These are phyloP conservation scores for Drosophila eugracilis DNA, from an alignment of 1,140 invertebrate species.

Conservation along the genomic window DNA sequence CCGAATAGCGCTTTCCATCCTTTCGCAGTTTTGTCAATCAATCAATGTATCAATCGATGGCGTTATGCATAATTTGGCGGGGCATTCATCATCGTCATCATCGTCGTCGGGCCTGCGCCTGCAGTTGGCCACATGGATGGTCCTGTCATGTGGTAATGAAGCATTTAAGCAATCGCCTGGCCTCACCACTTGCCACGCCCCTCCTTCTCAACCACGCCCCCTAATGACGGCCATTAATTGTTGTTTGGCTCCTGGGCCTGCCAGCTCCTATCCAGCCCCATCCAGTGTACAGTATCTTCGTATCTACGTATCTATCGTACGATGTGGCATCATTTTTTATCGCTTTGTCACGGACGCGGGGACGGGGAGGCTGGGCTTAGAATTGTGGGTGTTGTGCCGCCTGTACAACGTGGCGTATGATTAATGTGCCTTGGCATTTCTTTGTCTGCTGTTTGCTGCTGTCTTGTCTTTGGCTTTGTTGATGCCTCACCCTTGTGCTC, in stretches of 20 bases:
- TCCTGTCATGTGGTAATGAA: constrained; percentile 44
- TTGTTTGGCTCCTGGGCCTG: constrained; percentile 22
- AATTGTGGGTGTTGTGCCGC: constrained; percentile 33
- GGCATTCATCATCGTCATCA: constrained; percentile 53
- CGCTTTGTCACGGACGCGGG: constrained; percentile 43
- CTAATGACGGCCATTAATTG: constrained; percentile 59
- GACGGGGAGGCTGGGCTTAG: constrained; percentile 11
- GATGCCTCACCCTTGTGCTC: constrained; percentile 1
- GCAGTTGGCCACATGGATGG: neutral
- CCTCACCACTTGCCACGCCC: constrained; percentile 15
- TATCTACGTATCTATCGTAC: neutral
- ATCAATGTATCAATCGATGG: constrained; percentile 41
- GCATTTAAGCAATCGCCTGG: constrained; percentile 31
- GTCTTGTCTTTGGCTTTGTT: constrained; percentile 45
- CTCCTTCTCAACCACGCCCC: neutral
- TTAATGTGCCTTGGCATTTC: constrained; percentile 60
- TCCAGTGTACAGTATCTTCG: neutral
- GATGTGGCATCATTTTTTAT: constrained; percentile 69
- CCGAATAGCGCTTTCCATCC: neutral
- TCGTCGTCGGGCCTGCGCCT: no score
- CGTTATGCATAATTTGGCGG: constrained; percentile 43
- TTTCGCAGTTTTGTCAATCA: constrained; percentile 32
- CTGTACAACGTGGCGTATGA: constrained; percentile 74
- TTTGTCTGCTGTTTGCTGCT: constrained; percentile 45
- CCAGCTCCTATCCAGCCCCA: no score